phyloP scores from a whole-genome alignment of 1,140 invertebrate genomes.

The Zaprionus camerounensis region DNA sequence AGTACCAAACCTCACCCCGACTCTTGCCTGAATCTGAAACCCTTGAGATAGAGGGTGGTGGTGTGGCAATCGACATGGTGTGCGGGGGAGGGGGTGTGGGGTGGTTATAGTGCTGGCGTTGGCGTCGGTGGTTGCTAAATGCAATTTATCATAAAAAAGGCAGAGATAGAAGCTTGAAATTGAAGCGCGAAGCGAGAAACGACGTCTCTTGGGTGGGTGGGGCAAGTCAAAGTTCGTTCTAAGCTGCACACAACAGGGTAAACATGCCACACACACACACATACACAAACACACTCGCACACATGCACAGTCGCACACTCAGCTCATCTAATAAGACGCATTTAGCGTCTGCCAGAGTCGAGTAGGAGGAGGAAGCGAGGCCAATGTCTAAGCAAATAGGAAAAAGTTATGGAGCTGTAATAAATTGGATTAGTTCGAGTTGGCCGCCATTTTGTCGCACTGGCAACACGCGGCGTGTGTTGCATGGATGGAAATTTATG shows the following conservation, averaged over 20 bases:
- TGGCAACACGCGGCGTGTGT: conserved; percentile 43
- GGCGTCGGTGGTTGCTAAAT: conserved; percentile 75
- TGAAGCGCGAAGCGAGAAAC: conserved; percentile 56
- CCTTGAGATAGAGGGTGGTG: conserved; percentile 60
- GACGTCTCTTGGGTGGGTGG: conserved; percentile 20
- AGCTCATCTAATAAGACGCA: conserved; percentile 79
- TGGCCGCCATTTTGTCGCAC: conserved; percentile 75
- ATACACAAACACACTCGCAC: conserved; percentile 24
- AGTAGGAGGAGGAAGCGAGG: conserved; percentile 28
- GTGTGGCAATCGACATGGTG: conserved; percentile 24
- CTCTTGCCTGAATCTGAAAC: conserved; percentile 11
- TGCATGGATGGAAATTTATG: conserved; percentile 50
- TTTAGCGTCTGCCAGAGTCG: conserved; percentile 73
- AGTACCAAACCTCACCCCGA: conserved; percentile 7
- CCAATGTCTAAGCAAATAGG: conserved; percentile 67
- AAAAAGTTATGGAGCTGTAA: conserved; percentile 84
- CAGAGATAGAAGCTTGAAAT: conserved; percentile 76
- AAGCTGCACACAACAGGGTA: conserved; percentile 53
- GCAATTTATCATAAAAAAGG: conserved; percentile 79
- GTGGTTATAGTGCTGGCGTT: conserved; percentile 25
- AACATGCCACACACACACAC: conserved; percentile 68
- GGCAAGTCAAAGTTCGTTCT: conserved; percentile 65
- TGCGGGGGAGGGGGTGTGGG: conserved; percentile 32
- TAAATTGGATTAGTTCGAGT: conserved; percentile 84
- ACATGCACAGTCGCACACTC: conserved; percentile 26